Conservation (phyloP, 2,113 vertebrate genomes). For the Channa maculata region DNA sequence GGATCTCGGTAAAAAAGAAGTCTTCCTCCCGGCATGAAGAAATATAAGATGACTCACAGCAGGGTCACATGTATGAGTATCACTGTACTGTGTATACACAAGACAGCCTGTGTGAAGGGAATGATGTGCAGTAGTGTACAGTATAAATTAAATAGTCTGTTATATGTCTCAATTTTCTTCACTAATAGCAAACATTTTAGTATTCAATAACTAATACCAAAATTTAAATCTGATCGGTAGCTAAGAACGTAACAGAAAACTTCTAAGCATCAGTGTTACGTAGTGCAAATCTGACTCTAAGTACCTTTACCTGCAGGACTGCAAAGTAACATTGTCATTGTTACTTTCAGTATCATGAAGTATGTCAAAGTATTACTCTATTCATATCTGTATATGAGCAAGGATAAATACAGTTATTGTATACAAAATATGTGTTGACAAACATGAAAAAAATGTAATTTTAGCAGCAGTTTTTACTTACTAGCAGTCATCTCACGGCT, state of each 20-base stretch:
- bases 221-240: constrained; percentile 3
- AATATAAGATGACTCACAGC: constrained; percentile 63
- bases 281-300: background rate
- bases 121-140: constrained; percentile 9
- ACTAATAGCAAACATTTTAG: background rate
- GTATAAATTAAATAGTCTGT: constrained; percentile 21
- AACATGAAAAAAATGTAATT: too few relatives aligned
- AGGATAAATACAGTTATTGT: too few relatives aligned
- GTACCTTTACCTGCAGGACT: background rate
- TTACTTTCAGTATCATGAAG: too few relatives aligned
- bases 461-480: too few relatives aligned
- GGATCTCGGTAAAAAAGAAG: constrained; percentile 50
- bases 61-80: constrained; percentile 49
- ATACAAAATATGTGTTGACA: too few relatives aligned
- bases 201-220: background rate
- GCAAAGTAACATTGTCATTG: background rate
- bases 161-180: constrained; percentile 9
- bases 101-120: constrained; percentile 2
- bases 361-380: too few relatives aligned
- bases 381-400: too few relatives aligned
- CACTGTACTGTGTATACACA: constrained; percentile 10
- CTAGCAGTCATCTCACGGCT: too few relatives aligned
- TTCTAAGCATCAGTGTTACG: background rate
- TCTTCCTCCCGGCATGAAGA: constrained; percentile 41
- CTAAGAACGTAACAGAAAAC: background rate